Evolutionary conservation across 2,113 vertebrate genomes (phyloP).

Genomic region (Seriola quinqueradiata): DNA sequence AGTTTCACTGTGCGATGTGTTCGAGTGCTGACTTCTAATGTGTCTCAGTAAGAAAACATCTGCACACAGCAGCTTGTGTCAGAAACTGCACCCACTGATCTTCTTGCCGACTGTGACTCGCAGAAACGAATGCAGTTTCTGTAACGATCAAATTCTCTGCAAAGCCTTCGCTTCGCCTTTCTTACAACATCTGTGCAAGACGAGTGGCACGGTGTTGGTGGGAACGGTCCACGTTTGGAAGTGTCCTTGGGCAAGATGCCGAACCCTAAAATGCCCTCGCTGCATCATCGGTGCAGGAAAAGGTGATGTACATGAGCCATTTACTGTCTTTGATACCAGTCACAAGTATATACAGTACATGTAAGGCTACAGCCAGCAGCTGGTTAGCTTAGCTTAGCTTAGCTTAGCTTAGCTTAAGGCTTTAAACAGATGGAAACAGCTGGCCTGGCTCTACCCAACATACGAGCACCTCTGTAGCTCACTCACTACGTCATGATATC

Average conservation of each 20-base stretch:
- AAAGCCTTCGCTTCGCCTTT: not conserved
- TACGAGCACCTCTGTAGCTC: not conserved
- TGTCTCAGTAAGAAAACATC: slow-evolving; percentile 19
- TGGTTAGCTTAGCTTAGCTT: not conserved
- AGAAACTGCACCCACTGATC: slow-evolving; percentile 7
- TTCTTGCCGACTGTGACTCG: slow-evolving; percentile 1
- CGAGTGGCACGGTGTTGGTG: no score
- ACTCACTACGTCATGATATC: not conserved
- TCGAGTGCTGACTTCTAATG: not conserved
- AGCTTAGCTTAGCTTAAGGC: not conserved
- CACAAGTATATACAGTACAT: not conserved
- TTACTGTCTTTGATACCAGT: no score
- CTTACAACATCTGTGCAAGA: not conserved
- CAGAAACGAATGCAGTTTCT: not conserved
- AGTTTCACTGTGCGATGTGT: no score
- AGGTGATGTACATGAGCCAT: no score
- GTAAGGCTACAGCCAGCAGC: not conserved
- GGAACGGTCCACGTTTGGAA: no score
- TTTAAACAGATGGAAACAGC: not conserved
- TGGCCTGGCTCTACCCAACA: no score
- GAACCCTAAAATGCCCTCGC: no score
- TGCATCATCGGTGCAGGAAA: no score
- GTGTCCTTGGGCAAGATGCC: no score
- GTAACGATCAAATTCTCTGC: not conserved
- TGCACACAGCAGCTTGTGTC: slow-evolving; percentile 21